These are phyloP conservation scores for Eulemur macaco DNA, from an alignment of 2,113 vertebrate genomes.

Conservation along the genomic window DNA sequence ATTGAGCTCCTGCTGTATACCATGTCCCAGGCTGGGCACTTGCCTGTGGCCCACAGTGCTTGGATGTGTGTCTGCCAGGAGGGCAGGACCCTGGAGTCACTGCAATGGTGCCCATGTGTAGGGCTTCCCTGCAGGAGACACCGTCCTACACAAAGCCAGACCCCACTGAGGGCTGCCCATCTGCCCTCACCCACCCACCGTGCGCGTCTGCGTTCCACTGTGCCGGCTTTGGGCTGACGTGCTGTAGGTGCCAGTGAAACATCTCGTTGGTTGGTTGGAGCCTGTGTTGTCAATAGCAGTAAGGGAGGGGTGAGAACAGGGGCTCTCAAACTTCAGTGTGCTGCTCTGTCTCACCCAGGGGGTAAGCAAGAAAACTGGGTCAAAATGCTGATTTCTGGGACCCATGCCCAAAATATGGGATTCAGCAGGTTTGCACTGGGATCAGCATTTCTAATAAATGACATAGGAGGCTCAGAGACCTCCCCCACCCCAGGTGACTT, in stretches of 20 bases:
- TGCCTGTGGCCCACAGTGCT: accelerated
- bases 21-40: background rate
- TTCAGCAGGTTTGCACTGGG: background rate
- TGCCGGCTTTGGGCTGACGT: accelerated
- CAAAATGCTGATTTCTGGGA: background rate
- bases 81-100: accelerated
- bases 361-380: background rate
- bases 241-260: too few relatives aligned
- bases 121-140: background rate
- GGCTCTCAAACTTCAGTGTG: background rate
- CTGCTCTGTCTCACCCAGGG: background rate
- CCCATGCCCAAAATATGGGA: background rate
- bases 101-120: accelerated
- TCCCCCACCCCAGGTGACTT: background rate
- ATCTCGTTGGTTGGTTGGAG: background rate
- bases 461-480: background rate
- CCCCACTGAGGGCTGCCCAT: background rate
- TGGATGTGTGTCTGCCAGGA: background rate
- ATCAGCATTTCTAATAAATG: background rate
- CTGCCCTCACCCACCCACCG: accelerated
- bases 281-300: background rate
- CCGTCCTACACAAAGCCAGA: background rate
- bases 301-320: background rate
- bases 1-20: background rate
- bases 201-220: background rate